Conservation (phyloP, 2,797 vertebrate species). For the Thripadectes ignobilis region DNA sequence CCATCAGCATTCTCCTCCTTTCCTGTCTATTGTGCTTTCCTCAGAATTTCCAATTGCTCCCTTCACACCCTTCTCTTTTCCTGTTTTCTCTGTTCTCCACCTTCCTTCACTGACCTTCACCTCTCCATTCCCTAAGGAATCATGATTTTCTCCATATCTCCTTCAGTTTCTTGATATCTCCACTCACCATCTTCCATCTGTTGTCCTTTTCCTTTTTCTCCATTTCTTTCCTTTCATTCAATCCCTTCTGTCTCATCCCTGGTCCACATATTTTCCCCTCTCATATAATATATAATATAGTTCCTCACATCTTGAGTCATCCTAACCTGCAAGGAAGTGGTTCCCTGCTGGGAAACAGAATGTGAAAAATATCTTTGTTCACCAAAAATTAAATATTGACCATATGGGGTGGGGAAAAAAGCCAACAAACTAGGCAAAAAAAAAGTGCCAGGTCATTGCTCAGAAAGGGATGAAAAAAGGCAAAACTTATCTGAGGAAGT, state of each 20-base stretch:
- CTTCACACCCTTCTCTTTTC: not conserved
- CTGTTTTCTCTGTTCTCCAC: not conserved
- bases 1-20: not conserved
- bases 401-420: not conserved
- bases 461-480: not conserved
- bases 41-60: not conserved
- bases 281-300: not conserved
- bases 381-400: constrained; percentile 52
- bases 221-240: not conserved
- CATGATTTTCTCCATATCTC: not conserved
- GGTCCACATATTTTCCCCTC: not conserved
- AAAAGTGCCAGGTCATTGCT: not conserved
- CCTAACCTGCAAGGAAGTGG: not conserved
- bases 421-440: not conserved
- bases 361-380: constrained; percentile 15
- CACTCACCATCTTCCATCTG: not conserved
- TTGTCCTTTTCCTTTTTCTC: not conserved
- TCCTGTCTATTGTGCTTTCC: not conserved
- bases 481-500: not conserved
- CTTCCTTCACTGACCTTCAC: not conserved
- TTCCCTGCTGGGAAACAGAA: not conserved
- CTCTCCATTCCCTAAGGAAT: not conserved
- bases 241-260: not conserved
- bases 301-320: constrained; percentile 26
- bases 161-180: not conserved